phyloP scores from a whole-genome alignment of 1,140 invertebrate species.

The Chionoecetes opilio region DNA sequence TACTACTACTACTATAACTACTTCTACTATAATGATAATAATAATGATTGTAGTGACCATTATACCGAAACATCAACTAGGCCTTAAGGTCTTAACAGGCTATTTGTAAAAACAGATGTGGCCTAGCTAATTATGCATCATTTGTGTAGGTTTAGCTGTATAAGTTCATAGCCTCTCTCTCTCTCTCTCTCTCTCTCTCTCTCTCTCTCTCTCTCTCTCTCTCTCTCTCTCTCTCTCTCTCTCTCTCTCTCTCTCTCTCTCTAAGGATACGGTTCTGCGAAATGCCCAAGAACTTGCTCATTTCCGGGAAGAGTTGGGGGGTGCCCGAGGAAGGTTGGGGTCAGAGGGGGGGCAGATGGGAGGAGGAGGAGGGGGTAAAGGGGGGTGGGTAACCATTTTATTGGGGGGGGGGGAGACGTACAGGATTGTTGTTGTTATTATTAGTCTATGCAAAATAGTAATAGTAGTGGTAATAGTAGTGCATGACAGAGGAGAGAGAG shows the following conservation, averaged over 20 bases:
- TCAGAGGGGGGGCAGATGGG: not conserved
- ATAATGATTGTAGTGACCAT: too few relatives aligned
- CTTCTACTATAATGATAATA: too few relatives aligned
- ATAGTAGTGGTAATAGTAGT: too few relatives aligned
- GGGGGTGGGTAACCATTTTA: not conserved
- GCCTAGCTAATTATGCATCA: too few relatives aligned
- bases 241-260: slow-evolving; percentile 24
- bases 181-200: slow-evolving; percentile 22
- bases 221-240: slow-evolving; percentile 24
- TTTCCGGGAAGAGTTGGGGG: not conserved
- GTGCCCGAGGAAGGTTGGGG: not conserved
- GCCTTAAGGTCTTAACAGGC: too few relatives aligned
- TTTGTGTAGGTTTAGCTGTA: too few relatives aligned
- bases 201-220: slow-evolving; percentile 27
- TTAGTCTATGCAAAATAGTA: too few relatives aligned
- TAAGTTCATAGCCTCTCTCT: not conserved
- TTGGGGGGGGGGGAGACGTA: too few relatives aligned
- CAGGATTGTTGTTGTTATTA: too few relatives aligned
- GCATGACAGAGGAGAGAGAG: not conserved
- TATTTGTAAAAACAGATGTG: too few relatives aligned
- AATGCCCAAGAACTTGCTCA: not conserved
- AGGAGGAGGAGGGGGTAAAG: not conserved
- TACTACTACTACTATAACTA: too few relatives aligned
- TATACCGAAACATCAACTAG: too few relatives aligned
- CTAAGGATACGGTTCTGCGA: not conserved